Base-by-base conservation (phyloP, 2,797 vertebrate genomes). In the Hozukius guyotensis region DNA sequence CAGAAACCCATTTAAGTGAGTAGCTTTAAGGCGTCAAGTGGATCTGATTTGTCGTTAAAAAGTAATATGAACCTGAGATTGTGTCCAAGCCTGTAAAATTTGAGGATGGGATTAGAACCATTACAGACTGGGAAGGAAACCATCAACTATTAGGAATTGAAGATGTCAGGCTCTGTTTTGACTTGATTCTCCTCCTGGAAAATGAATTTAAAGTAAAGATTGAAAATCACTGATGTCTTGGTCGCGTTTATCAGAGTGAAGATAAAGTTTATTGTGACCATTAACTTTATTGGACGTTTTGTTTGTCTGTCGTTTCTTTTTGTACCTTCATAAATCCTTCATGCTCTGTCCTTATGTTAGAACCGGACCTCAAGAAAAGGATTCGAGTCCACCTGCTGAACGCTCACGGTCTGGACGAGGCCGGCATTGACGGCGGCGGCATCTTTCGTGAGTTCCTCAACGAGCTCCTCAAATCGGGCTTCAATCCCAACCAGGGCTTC, bases 401-500 rank as follows among this genome's bases (percentile, higher is more conserved):
- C 42, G 96, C 99, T 3, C 98, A 99, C 0, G 99, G 99, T 67
- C 94, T 99, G 80, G 99, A 99, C 66, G 99, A 99, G 95, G 99
- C 98, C 0, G 99, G 99, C 42, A 99, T 99, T 10, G 99, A 99
- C 20, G 99, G 99, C 0, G 99, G 99, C 1, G 99, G 99, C 31
- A 99, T 99, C 92, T 99, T 99, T 88, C 94, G 99, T 34, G 99
- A 99, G 92, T 99, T 99, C 91, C 95, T 99, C 71, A 99, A 98
- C 7, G 98, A 99, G 84, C 97, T 99, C 22, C 97, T 99, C 76
- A 99, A 98, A 88, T 97, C 98, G 0, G 98, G 98, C 75, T 99
- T 99, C 90, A 99, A 99, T 84, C 99, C 98, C 71, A 99, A 99
- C 94, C 99, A 99, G 92, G 99, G 99, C 0, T 98, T 99, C 94